These are phyloP conservation scores for Coelogynopora nodosa DNA, from an alignment of 2,888 invertebrate species.

Conservation along the genomic window DNA sequence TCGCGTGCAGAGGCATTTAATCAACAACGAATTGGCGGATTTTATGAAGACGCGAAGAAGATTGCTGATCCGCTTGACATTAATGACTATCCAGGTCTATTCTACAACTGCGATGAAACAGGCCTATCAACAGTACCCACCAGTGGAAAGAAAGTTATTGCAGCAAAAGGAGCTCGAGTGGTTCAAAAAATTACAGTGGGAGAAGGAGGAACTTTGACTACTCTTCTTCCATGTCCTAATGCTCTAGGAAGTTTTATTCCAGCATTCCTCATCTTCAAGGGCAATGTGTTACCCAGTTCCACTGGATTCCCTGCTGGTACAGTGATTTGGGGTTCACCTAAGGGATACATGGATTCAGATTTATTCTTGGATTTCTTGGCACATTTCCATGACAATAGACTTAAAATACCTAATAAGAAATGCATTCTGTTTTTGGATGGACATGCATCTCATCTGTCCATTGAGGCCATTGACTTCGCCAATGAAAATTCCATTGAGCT, in stretches of 20 bases:
- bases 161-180: too few species aligned
- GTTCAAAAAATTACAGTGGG: too few species aligned
- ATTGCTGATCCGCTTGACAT: too few species aligned
- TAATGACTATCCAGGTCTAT: too few species aligned
- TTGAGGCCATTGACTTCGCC: background rate
- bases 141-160: too few species aligned
- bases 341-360: background rate
- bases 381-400: background rate
- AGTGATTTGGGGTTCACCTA: background rate
- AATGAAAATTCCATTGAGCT: background rate
- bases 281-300: background rate
- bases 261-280: background rate
- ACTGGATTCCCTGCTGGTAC: background rate
- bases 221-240: background rate
- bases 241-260: background rate
- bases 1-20: background rate
- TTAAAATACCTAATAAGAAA: background rate
- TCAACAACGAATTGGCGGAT: background rate
- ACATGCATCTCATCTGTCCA: background rate
- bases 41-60: background rate
- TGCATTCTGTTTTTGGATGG: slow-evolving; percentile 3
- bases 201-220: too few species aligned
- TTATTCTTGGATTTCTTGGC: background rate
- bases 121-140: too few species aligned
- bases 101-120: too few species aligned